phyloP scores from a whole-genome alignment of 2,888 invertebrate genomes.

The Synergus itoensis region DNA sequence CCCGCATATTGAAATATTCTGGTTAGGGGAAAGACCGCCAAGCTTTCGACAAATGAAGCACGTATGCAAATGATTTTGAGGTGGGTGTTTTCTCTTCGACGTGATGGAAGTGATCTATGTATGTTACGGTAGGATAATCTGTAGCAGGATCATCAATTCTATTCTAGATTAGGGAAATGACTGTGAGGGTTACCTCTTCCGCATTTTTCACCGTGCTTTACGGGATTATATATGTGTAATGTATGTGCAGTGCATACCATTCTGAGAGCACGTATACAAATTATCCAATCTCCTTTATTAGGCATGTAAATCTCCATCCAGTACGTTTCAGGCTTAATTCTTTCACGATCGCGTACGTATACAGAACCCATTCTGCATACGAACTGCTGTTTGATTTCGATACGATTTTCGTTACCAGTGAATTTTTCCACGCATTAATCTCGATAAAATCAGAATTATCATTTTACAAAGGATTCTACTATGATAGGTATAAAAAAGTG shows the following conservation, averaged over 20 bases:
- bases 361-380: not conserved
- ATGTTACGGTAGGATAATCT: not conserved
- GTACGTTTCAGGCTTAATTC: constrained; percentile 7
- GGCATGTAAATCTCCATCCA: constrained; percentile 5
- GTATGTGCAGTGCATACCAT: not conserved
- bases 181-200: not conserved
- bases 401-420: not conserved
- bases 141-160: not conserved
- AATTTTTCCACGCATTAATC: too few species aligned
- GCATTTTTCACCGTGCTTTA: not conserved
- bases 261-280: not conserved
- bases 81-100: not conserved
- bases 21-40: not conserved
- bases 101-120: not conserved
- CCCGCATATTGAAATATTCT: constrained; percentile 15
- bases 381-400: not conserved
- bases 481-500: too few species aligned
- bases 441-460: too few species aligned
- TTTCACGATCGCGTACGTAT: not conserved
- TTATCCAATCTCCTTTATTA: constrained; percentile 26
- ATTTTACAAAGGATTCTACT: too few species aligned
- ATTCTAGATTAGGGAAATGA: not conserved
- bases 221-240: not conserved
- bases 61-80: constrained; percentile 9
- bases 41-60: constrained; percentile 21